A percentile compares a stretch with the other conserved stretches of the same genome.
Conservation (phyloP, 2,888 invertebrate species). For the Phengaris alcon region DNA sequence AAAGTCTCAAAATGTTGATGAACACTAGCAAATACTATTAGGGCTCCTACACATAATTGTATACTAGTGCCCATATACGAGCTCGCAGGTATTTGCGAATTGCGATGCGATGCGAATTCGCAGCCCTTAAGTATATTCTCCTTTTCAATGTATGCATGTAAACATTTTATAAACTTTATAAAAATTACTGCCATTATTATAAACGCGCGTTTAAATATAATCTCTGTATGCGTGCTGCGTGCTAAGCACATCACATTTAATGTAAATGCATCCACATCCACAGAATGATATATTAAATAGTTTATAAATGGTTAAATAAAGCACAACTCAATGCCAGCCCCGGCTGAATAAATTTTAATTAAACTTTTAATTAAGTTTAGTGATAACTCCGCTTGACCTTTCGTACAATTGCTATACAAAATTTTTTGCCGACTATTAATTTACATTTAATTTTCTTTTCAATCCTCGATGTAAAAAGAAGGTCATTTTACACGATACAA, state of each 20-base stretch:
- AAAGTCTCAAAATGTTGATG: too few relatives aligned
- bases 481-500: background rate
- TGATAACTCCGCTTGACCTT: conserved; percentile 17
- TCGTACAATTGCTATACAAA: conserved; percentile 22
- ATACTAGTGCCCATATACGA: too few relatives aligned
- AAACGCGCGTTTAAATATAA: too few relatives aligned
- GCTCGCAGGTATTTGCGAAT: too few relatives aligned
- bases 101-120: too few relatives aligned
- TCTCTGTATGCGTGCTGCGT: too few relatives aligned
- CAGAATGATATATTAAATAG: background rate
- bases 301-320: conserved; percentile 14
- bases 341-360: conserved; percentile 13
- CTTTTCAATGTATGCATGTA: too few relatives aligned
- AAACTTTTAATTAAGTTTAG: conserved; percentile 28
- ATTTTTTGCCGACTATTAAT: background rate
- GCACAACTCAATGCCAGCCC: background rate
- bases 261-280: background rate
- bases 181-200: too few relatives aligned
- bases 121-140: too few relatives aligned
- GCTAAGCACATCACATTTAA: background rate
- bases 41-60: too few relatives aligned
- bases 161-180: too few relatives aligned
- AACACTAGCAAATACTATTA: too few relatives aligned
- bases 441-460: background rate
- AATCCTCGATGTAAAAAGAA: background rate